Base-by-base conservation (phyloP, 2,888 invertebrate species). In the Orchesella flavescens region DNA sequence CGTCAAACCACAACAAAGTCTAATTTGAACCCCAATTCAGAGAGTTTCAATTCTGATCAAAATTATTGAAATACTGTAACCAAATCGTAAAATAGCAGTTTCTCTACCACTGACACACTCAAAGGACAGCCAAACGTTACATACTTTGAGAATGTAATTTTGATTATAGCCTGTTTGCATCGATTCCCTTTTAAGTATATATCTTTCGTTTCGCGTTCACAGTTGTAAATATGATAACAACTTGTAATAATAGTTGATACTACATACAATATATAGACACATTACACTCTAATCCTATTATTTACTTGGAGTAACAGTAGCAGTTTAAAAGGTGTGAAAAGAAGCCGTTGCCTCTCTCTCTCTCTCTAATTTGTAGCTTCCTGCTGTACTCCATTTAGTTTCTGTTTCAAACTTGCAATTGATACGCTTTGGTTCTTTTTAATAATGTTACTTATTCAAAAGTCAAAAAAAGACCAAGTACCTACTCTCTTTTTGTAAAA, bases 251-350 rank as follows among this genome's bases (percentile, higher is more conserved):
- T 34, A 34, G 34, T 34, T 34, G 34, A 34, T 34, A 34, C 3
- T 34, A 34, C 34, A 34, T 7, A 34, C 34, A 34, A 34, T 34
- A 34, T 34, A 34, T 34, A 34, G 34, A 34, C 34, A 34, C 24
- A 69, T 24, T 69, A 24, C 24, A 55, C 13, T 24, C 17, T 13
- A n/a, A 43, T 49, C 5, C 49, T 49, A 49, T 49, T 49, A 49
- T 15, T 49, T 15, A 49, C 49, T 12, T 15, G 2, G 15, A n/a
- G 15, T 10, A 49, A 49, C 49, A n/a, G 7, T 65, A 34, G 17
- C 15, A 24, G 63, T 59, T n/a, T 10, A 61, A 46, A 73, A 57
- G 73, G 73, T 73, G 73, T 73, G 73, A 73, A 73, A 73, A 73
- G 61, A 21, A 57, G 73, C 73, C 73, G 73, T 73, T 73, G 43